A percentile compares a stretch with the other conserved stretches of the same genome.
These are phyloP conservation scores for Hyposmocoma kahamanoa DNA, from an alignment of 1,140 invertebrate genomes.

Conservation along the genomic window DNA sequence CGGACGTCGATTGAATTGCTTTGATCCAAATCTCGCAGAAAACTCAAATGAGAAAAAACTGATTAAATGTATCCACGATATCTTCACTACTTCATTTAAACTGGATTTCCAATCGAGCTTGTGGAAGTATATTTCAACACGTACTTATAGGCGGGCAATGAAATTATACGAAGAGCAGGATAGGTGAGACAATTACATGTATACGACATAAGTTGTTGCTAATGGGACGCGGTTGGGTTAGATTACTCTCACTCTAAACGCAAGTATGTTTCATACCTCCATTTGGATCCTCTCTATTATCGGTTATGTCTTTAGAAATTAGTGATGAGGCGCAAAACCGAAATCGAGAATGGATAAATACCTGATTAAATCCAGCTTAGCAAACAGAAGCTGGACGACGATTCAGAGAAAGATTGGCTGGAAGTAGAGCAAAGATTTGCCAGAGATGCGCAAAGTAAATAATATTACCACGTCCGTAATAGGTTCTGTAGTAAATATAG, in stretches of 20 bases:
- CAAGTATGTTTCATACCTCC: neutral
- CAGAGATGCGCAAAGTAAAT: too few relatives aligned
- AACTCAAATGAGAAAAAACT: slow-evolving; percentile 75
- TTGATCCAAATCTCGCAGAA: slow-evolving; percentile 64
- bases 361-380: too few relatives aligned
- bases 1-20: slow-evolving; percentile 78
- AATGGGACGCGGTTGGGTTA: neutral
- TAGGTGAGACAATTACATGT: neutral
- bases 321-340: neutral
- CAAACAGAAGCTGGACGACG: too few relatives aligned
- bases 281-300: neutral
- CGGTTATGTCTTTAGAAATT: neutral
- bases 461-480: too few relatives aligned
- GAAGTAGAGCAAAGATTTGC: too few relatives aligned
- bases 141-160: slow-evolving; percentile 73
- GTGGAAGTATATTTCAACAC: slow-evolving; percentile 77
- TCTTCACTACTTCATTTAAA: slow-evolving; percentile 75
- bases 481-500: too few relatives aligned
- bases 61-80: slow-evolving; percentile 75
- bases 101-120: slow-evolving; percentile 77
- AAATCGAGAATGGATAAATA: neutral
- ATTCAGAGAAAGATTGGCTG: too few relatives aligned
- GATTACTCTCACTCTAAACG: neutral
- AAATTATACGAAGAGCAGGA: slow-evolving; percentile 44
- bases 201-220: neutral